Evolutionary conservation across 2,113 vertebrate species (phyloP), one percentile per base, ranked within the genome.

Genomic region (Rhodinocichla rosea): DNA sequence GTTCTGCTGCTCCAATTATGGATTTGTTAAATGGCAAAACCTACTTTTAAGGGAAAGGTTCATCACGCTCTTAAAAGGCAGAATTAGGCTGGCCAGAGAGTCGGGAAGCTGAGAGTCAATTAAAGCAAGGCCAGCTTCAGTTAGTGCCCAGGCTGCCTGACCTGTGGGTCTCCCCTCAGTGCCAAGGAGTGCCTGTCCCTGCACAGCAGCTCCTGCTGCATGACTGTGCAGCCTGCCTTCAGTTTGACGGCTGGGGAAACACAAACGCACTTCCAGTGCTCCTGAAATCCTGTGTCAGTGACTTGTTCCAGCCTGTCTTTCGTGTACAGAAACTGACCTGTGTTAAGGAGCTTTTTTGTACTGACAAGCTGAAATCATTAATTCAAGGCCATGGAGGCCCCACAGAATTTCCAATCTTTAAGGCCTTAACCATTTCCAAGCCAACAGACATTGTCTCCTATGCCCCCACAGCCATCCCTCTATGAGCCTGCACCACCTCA

Each of bases 321-420:
- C 13, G 1, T 0, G 4, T 5, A 17, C 56, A 64, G 27, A 30
- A 64, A 18, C 17, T 2, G 11, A 16, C 24, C n/a, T 1, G 3
- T 5, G 39, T 0, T 8, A 33, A 42, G 47, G 8, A 85, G 13
- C 9, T 13, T 30, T 27, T 37, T 8, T 27, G 23, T 19, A 39
- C 0, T 23, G 28, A 18, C 18, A 13, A 62, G 8, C 12, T 45
- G 73, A 19, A 53, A 62, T 15, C 21, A 22, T 14, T 33, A 40
- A 82, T 59, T 47, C 39, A 39, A 68, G 56, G n/a, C 32, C 33
- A 27, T 0, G 14, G 10, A 71, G 17, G 15, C 21, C 35, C 33
- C 21, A 2, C 8, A 18, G n/a, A 39, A 21, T 10, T 63, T n/a
- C 45, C 62, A 42, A 0, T 4, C 4, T 17, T 47, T 21, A 7